phyloP scores from a whole-genome alignment of 1,140 invertebrate genomes.

The Atta cephalotes region DNA sequence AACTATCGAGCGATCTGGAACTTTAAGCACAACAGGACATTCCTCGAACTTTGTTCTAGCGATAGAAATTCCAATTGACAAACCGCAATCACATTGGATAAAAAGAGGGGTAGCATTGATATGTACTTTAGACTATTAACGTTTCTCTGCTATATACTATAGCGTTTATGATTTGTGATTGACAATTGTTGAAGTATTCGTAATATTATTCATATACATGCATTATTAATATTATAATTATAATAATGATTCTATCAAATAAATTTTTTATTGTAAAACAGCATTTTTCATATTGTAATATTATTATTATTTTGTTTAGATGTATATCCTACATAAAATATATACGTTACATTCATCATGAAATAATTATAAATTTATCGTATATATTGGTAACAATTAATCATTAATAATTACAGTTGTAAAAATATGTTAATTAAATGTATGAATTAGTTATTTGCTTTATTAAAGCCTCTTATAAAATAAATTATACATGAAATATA shows the following conservation, averaged over 20 bases:
- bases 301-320: neutral
- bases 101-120: conserved; percentile 92
- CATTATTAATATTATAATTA: neutral
- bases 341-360: neutral
- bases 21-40: conserved; percentile 92
- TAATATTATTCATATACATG: neutral
- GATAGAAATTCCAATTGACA: conserved; percentile 89
- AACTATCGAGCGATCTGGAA: conserved; percentile 89
- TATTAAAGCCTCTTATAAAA: neutral
- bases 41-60: conserved; percentile 93
- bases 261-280: neutral
- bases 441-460: neutral
- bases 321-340: neutral
- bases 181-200: neutral
- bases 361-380: neutral
- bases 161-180: conserved; percentile 8
- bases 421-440: neutral
- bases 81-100: conserved; percentile 91
- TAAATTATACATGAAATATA: neutral
- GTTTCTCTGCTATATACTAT: neutral
- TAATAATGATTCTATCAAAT: conserved; percentile 8
- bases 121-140: conserved; percentile 91
- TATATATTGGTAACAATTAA: neutral
- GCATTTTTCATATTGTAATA: neutral
- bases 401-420: neutral